Conservation (phyloP, 1,140 invertebrate species). For the Trachymyrmex cornetzi region DNA sequence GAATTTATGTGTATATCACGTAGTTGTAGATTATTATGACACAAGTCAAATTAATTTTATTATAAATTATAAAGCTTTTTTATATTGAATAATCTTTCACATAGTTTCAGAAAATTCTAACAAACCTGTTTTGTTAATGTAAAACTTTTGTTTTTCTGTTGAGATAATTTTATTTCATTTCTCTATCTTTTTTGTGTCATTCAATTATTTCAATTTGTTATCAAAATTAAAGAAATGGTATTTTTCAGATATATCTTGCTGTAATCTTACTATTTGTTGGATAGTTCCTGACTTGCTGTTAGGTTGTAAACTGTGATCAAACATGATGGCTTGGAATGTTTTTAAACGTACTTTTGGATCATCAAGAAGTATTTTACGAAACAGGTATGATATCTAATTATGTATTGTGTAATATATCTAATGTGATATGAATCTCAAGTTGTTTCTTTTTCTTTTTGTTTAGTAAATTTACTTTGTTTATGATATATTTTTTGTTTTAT, state of each 20-base stretch:
- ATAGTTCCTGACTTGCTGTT: not conserved
- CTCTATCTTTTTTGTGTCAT: not conserved
- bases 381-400: conserved; percentile 2
- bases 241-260: not conserved
- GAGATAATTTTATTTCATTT: not conserved
- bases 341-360: not conserved
- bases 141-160: not conserved
- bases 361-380: not conserved
- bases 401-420: not conserved
- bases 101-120: too few species aligned
- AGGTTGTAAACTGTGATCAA: not conserved
- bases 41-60: too few species aligned
- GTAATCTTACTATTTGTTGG: not conserved
- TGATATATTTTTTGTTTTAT: not conserved
- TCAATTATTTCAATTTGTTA: not conserved
- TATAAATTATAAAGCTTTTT: too few species aligned
- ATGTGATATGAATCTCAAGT: not conserved
- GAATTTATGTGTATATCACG: too few species aligned
- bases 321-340: not conserved
- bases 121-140: too few species aligned
- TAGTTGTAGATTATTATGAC: too few species aligned
- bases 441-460: not conserved
- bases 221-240: not conserved
- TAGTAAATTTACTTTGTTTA: not conserved
- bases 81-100: too few species aligned